Evolutionary conservation across 2,113 vertebrate genomes (phyloP).

Genomic region (Ameiurus melas): DNA sequence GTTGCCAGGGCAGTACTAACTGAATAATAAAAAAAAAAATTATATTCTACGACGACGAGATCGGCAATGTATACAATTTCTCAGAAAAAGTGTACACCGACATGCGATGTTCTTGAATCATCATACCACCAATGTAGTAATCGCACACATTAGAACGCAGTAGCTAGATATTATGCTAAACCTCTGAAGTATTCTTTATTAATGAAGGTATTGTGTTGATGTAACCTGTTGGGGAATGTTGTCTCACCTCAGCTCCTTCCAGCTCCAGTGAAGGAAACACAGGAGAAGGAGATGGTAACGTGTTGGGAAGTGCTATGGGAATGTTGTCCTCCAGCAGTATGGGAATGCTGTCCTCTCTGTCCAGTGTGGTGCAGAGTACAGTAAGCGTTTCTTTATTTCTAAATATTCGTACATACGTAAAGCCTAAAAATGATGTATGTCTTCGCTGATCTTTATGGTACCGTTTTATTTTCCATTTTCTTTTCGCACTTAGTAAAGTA

Average conservation of each 20-base stretch:
- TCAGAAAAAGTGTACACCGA: neutral
- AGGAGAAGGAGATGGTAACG: constrained; percentile 60
- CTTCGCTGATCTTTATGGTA: neutral
- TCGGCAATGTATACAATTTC: neutral
- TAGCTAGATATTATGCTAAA: no score
- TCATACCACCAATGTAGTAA: neutral
- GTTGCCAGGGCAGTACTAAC: no score
- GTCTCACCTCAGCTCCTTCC: constrained; percentile 60
- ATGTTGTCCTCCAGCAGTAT: constrained; percentile 82
- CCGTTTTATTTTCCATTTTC: neutral
- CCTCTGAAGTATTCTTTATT: no score
- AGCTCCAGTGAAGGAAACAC: constrained; percentile 44
- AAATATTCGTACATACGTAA: neutral
- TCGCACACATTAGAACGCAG: no score
- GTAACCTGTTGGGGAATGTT: neutral
- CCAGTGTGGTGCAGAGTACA: constrained; percentile 89
- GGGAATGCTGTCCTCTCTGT: constrained; percentile 88
- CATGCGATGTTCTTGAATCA: neutral
- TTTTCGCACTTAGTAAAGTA: neutral
- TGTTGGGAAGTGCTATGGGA: constrained; percentile 79
- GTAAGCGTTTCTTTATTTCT: constrained; percentile 70
- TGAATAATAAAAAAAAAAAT: no score
- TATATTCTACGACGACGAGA: no score
- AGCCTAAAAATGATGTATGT: neutral
- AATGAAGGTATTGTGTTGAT: no score